These are phyloP conservation scores for Sebastes minor DNA, from an alignment of 2,797 vertebrate species.

Conservation along the genomic window DNA sequence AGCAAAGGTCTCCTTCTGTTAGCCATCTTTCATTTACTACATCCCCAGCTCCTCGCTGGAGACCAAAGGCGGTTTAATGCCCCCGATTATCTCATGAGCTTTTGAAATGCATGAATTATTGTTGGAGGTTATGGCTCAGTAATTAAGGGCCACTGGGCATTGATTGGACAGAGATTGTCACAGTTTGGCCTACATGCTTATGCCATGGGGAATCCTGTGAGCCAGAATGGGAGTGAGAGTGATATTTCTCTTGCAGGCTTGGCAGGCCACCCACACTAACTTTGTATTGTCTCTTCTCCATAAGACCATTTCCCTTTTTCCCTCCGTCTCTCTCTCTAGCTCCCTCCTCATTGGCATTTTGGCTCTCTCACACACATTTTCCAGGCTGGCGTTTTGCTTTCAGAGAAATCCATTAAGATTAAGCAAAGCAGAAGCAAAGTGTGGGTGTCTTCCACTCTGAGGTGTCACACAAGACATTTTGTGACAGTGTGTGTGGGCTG, in stretches of 20 bases:
- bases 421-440: conserved; percentile 54
- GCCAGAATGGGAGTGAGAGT: conserved; percentile 62
- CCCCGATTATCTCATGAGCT: conserved; percentile 73
- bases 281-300: conserved; percentile 62
- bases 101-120: conserved; percentile 80
- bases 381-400: conserved; percentile 51
- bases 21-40: conserved; percentile 63
- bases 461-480: conserved; percentile 57
- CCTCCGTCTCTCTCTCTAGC: conserved; percentile 6
- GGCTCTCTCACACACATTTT: conserved; percentile 58
- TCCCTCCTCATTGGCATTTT: conserved; percentile 52
- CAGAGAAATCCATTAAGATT: conserved; percentile 72
- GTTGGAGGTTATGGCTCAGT: conserved; percentile 75
- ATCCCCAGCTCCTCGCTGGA: conserved; percentile 54
- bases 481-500: conserved; percentile 63
- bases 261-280: conserved; percentile 72
- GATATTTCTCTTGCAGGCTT: conserved; percentile 62
- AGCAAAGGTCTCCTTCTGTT: conserved; percentile 60
- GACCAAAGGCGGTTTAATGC: conserved; percentile 73
- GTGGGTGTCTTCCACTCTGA: conserved; percentile 59
- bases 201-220: conserved; percentile 57
- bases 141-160: conserved; percentile 76
- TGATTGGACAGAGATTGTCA: conserved; percentile 71
- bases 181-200: conserved; percentile 53
- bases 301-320: conserved; percentile 42